phyloP scores from a whole-genome alignment of 2,113 vertebrate genomes.

The Dissostichus mawsoni region DNA sequence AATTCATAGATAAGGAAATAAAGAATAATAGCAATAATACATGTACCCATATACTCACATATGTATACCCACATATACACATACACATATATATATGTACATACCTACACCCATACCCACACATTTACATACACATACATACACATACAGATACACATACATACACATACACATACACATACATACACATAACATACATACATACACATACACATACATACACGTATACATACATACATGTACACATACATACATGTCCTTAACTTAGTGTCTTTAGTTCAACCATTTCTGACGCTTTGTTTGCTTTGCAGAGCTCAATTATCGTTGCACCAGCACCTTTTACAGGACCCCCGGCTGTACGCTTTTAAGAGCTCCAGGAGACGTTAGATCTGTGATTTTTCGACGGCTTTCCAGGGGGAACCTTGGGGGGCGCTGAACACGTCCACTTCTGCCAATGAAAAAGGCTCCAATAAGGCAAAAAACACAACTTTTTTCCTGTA shows the following conservation, averaged over 20 bases:
- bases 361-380: constrained; percentile 73
- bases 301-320: constrained; percentile 81
- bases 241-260: background rate
- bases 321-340: constrained; percentile 81
- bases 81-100: too few relatives aligned
- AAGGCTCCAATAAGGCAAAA: constrained; percentile 41
- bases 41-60: too few relatives aligned
- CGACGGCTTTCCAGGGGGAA: constrained; percentile 68
- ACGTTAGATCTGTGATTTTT: constrained; percentile 74
- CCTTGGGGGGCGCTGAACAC: constrained; percentile 76
- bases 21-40: too few relatives aligned
- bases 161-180: too few relatives aligned
- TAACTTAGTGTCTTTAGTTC: constrained; percentile 52
- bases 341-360: constrained; percentile 70
- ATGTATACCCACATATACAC: too few relatives aligned
- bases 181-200: too few relatives aligned
- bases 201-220: too few relatives aligned
- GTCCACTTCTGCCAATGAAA: constrained; percentile 58
- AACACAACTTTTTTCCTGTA: constrained; percentile 14
- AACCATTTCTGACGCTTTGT: constrained; percentile 62
- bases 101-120: too few relatives aligned
- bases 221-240: too few relatives aligned
- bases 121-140: too few relatives aligned
- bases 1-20: too few relatives aligned
- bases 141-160: too few relatives aligned